Evolutionary conservation across 1,140 invertebrate species (phyloP), one percentile per base, ranked within the genome.

Genomic region (Bemisia tabaci): DNA sequence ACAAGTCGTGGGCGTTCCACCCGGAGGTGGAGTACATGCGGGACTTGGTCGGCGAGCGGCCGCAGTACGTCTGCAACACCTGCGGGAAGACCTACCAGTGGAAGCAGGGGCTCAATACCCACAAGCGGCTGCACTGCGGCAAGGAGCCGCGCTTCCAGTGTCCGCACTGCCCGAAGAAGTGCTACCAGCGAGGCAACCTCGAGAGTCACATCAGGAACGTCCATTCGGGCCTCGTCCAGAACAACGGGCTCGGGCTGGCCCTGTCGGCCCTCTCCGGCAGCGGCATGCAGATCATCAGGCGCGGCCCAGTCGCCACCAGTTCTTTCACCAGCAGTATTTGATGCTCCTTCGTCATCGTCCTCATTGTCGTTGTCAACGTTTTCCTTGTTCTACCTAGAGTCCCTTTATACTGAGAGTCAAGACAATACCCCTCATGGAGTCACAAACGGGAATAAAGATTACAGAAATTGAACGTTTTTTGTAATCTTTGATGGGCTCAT

Each of bases 61-160:
- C 33, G 33, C 33, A 48, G 17, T 48, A 68, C 26, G 22, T 62
- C 23, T 69, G 70, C 63, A 27, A 65, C 12, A 25, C 26, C 23
- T 78, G 77, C 67, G 75, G 76, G 23, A 73, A 77, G 23, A 65
- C 63, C 21, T 74, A 74, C 62, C 66, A 67, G 22, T 71, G 67
- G 22, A 68, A 69, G 58, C 66, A 70, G 22, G 70, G 70, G 25
- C 22, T 73, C 21, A 69, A 67, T 68, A 69, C 67, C 26, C 72
- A 73, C 64, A 58, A 67, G 61, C 68, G 68, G 2, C 59, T 69
- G 24, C 58, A 69, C 23, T 69, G 68, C 62, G 68, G 68, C 9
- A 71, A 72, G 33, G 65, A 69, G 24, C 71, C 71, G n/a, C 61
- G 60, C 17, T 70, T 71, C 65, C 63, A 68, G 27, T 74, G 72